Evolutionary conservation across 1,140 invertebrate genomes (phyloP), one percentile per base, ranked within the genome.

Genomic region (Babylonia areolata): DNA sequence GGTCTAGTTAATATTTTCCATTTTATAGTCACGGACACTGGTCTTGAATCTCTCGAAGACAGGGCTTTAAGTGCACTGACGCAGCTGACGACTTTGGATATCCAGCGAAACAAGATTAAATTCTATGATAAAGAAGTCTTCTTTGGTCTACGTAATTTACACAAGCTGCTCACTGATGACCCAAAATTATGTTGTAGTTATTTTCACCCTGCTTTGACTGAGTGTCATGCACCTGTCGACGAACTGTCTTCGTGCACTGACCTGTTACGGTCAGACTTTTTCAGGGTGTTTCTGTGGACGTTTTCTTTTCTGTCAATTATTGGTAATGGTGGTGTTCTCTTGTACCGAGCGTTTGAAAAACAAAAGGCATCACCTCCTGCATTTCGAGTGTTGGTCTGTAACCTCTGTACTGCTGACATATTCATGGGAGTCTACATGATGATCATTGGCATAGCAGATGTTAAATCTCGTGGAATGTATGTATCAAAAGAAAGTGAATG

Each of bases 241-340:
- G 85, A 87, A 78, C 81, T 91, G 64, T 90, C 89, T 12, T 91
- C 90, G 11, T 91, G 90, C 69, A 77, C n/a, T 46, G 58, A 69
- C 64, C 64, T 84, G 37, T 51, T 84, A 3, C 11, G 39, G 1
- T 42, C 28, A 20, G 51, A 81, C 35, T 31, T 86, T 40, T 82
- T 90, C 23, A 82, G 87, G 9, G 86, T 89, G 23, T 58, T 77
- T 20, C 42, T 91, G 1, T 91, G 89, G 90, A 33, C 87, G 42
- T 83, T 90, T 31, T 88, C 87, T 2, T 42, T 83, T 1, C 9
- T 89, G n/a, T 78, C 89, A 1, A 20, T 91, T n/a, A 23, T 83
- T 20, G 90, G 90, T 23, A 91, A 91, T 86, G 40, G 73, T 31
- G 54, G 84, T 6, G 87, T 90, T 54, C 86, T 91, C 6, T 31